Conservation (phyloP, 2,888 invertebrate species). For the Meiosimyza decipiens region DNA sequence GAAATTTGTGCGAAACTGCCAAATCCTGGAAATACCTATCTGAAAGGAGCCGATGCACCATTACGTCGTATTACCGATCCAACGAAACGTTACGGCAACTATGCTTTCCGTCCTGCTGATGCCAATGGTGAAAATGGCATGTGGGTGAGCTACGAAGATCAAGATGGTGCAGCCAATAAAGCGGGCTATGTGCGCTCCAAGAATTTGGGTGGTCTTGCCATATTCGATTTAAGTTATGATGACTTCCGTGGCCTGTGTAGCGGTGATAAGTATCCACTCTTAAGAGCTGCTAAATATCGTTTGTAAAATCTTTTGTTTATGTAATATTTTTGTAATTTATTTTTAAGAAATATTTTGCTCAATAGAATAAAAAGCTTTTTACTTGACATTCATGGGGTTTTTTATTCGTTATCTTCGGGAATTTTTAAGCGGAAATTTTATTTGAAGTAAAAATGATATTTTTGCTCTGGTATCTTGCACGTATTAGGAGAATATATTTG, state of each 20-base stretch:
- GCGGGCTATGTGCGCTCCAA: conserved; percentile 78
- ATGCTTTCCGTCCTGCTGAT: conserved; percentile 79
- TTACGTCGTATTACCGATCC: conserved; percentile 80
- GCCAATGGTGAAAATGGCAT: conserved; percentile 77
- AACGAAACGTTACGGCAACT: conserved; percentile 80
- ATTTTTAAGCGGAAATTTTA: no score
- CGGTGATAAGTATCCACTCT: conserved; percentile 82
- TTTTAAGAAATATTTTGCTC: background rate
- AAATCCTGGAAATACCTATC: conserved; percentile 71
- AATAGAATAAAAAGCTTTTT: background rate
- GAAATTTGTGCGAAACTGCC: conserved; percentile 81
- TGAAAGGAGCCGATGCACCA: conserved; percentile 74
- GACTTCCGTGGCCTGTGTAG: conserved; percentile 85
- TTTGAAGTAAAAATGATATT: no score
- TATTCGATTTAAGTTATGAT: conserved; percentile 80
- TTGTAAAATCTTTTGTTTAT: conserved; percentile 58
- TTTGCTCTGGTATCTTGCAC: no score
- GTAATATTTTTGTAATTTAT: conserved; percentile 19
- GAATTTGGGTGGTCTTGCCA: conserved; percentile 80
- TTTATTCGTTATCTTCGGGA: no score
- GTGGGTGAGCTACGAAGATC: conserved; percentile 86
- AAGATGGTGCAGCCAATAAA: conserved; percentile 82
- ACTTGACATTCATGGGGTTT: background rate
- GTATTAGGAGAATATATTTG: no score
- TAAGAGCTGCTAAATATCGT: conserved; percentile 79